Evolutionary conservation across 2,888 invertebrate species (phyloP).

Genomic region (Hermaeophaga mercurialis): DNA sequence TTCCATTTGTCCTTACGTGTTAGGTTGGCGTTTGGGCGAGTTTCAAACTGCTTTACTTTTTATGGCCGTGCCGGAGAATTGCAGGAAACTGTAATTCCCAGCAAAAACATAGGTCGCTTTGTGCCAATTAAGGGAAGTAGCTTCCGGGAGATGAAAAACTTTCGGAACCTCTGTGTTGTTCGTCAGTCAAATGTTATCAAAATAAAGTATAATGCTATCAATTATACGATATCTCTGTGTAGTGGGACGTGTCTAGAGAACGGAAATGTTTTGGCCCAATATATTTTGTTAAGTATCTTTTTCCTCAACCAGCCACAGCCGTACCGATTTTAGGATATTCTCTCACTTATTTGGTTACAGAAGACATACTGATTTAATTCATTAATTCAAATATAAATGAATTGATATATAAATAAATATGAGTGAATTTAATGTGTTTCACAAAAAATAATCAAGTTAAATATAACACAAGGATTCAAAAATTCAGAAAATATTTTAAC

Average conservation of each 20-base stretch:
- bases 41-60: conserved; percentile 17
- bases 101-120: conserved; percentile 19
- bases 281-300: conserved; percentile 19
- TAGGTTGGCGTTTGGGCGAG: conserved; percentile 7
- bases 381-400: no score
- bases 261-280: conserved; percentile 18
- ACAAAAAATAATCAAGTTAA: no score
- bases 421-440: no score
- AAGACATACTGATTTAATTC: no score
- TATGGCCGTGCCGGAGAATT: conserved; percentile 5
- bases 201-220: conserved; percentile 25
- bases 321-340: no score
- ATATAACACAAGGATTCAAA: no score
- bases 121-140: conserved; percentile 16
- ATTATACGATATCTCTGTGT: conserved; percentile 24
- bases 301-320: conserved; percentile 6
- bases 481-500: no score
- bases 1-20: conserved; percentile 26
- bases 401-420: no score
- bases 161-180: neutral
- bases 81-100: neutral
- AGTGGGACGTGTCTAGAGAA: conserved; percentile 23
- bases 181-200: conserved; percentile 15
- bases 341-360: no score
- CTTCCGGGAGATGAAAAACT: conserved; percentile 19